These are phyloP conservation scores for Micronycteris hirsuta DNA, from an alignment of 2,113 vertebrate genomes.

Conservation along the genomic window DNA sequence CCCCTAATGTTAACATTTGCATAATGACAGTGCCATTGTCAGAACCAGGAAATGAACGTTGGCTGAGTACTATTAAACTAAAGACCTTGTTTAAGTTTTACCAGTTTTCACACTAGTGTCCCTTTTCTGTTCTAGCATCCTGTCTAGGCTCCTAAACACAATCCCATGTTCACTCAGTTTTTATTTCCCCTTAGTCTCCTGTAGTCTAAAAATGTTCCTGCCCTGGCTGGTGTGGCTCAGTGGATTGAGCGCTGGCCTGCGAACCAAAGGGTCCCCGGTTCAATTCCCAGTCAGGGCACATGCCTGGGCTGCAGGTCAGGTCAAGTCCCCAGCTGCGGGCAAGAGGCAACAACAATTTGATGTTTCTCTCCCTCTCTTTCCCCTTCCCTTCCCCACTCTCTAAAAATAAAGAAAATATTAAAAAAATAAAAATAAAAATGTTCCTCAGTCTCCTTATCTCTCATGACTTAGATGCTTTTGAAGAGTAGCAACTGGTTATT, in stretches of 20 bases:
- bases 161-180: background rate
- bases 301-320: no score
- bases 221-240: no score
- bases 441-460: background rate
- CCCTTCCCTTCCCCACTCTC: no score
- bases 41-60: background rate
- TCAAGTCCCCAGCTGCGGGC: no score
- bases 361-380: no score
- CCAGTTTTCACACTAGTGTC: background rate
- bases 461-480: background rate
- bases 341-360: no score
- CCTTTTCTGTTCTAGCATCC: background rate
- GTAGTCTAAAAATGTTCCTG: background rate
- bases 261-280: no score
- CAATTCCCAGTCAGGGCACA: no score
- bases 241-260: no score
- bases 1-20: background rate
- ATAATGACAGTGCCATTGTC: background rate
- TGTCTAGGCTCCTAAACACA: background rate
- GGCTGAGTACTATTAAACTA: background rate
- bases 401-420: no score
- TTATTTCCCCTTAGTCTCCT: background rate
- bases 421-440: background rate
- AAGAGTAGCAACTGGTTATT: background rate
- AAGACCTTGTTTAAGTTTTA: background rate